Conservation (phyloP, 2,113 vertebrate species). For the Cheirogaleus medius region DNA sequence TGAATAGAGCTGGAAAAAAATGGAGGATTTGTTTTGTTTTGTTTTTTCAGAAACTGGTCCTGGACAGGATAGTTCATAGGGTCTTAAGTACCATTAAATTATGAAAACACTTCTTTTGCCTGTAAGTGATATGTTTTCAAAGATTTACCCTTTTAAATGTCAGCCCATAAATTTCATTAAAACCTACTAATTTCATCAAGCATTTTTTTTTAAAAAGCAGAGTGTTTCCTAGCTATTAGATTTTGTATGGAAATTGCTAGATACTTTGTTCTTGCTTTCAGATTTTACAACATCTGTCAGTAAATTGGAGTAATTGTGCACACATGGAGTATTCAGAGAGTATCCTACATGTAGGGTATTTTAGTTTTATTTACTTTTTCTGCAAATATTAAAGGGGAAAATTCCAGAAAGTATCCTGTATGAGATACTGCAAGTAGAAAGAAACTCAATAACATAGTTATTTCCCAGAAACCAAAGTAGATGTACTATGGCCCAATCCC, state of each 20-base stretch:
- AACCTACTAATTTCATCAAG: neutral
- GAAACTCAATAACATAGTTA: neutral
- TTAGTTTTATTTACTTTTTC: slow-evolving; percentile 5
- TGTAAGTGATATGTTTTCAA: slow-evolving; percentile 40
- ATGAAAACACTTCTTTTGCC: neutral
- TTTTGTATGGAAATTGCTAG: slow-evolving; percentile 50
- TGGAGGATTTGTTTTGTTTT: neutral
- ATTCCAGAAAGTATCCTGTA: neutral
- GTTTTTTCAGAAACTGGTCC: neutral
- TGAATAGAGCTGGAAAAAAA: neutral
- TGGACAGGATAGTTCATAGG: neutral
- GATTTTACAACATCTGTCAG: neutral
- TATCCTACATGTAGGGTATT: neutral
- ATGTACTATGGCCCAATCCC: neutral
- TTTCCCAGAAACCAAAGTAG: neutral
- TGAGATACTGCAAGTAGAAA: neutral
- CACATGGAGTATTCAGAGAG: neutral
- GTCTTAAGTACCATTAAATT: neutral
- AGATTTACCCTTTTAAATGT: slow-evolving; percentile 34
- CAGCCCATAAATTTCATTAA: slow-evolving; percentile 36
- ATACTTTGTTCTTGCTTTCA: slow-evolving; percentile 31
- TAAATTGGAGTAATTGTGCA: neutral
- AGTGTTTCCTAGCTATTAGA: slow-evolving; percentile 3
- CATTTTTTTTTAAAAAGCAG: neutral
- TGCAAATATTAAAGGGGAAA: neutral